Evolutionary conservation across 2,797 vertebrate species (phyloP).

Genomic region (Gallinago nigripennis): DNA sequence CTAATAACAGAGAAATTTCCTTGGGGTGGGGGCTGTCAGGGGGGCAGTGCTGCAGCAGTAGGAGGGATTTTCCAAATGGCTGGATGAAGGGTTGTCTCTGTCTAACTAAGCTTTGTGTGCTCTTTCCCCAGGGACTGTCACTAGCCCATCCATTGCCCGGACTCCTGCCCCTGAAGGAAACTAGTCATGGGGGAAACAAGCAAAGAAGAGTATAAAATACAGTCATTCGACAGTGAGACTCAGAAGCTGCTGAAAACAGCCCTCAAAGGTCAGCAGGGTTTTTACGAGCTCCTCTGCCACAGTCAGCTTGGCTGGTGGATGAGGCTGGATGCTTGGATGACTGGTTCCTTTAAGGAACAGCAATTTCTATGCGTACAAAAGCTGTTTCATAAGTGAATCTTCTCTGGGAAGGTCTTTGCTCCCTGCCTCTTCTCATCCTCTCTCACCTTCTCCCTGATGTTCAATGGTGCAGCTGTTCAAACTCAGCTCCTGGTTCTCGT

Average conservation of each 20-base stretch:
- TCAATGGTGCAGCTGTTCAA: background rate
- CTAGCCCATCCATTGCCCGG: background rate
- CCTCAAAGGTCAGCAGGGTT: constrained; percentile 87
- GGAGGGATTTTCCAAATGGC: background rate
- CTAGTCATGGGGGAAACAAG: constrained; percentile 85
- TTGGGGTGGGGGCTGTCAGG: background rate
- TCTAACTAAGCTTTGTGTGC: background rate
- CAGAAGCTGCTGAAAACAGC: constrained; percentile 94
- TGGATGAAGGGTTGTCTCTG: background rate
- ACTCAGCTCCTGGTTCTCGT: background rate
- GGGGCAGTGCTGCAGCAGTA: background rate
- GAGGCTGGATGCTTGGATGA: background rate
- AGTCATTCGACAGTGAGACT: constrained; percentile 89
- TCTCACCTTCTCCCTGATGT: background rate
- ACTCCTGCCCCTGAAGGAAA: background rate
- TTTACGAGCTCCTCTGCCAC: background rate
- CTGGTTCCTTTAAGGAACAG: background rate
- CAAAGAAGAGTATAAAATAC: constrained; percentile 92
- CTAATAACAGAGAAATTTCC: background rate
- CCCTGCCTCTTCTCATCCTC: background rate
- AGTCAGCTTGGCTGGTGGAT: accelerated
- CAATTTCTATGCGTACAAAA: background rate
- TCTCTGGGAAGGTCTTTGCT: background rate
- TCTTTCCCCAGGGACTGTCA: constrained; percentile 41
- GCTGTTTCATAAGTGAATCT: background rate